Evolutionary conservation across 2,113 vertebrate species (phyloP), one percentile per base, ranked within the genome.

Genomic region (Puma concolor): DNA sequence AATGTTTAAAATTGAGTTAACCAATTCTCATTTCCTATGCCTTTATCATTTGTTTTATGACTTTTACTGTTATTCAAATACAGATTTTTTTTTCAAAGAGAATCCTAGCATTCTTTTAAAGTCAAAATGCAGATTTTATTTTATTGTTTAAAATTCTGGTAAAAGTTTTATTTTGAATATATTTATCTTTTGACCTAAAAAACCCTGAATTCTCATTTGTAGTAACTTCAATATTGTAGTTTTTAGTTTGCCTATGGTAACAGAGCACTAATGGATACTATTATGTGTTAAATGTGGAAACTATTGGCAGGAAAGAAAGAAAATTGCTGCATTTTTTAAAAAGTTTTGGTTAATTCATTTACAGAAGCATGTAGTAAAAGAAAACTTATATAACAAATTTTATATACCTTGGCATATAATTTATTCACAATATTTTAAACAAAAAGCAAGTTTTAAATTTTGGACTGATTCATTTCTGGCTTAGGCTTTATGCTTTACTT

Each of bases 181-280:
- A 50, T 85, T 96, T 96, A 23, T 95, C 15, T 92, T 85, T 48
- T 50, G 36, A 77, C 64, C 71, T 93, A 38, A 91, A 91, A 89
- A 88, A 76, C n/a, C 87, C 76, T 91, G 41, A 92, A 83, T 95
- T 74, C 38, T 89, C 91, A 94, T 38, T 97, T 95, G 92, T 94
- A 95, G 19, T 89, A 79, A 96, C 44, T 86, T 86, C 2, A 72
- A 44, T 82, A 72, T 83, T 84, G 86, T 86, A 69, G 31, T 67
- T 92, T 95, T 94, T 77, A 72, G 84, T 93, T 80, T 88, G 16
- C 33, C 38, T 31, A 15, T 92, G 36, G 21, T 87, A 93, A 93
- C 27, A 91, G 64, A 87, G 12, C 87, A 74, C 3, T 89, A 71
- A 88, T 31, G 57, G 31, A 89, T 29, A 89, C 5, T 72, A 93